Base-by-base conservation (phyloP, 1,140 invertebrate species). In the Rhynchophorus ferrugineus region DNA sequence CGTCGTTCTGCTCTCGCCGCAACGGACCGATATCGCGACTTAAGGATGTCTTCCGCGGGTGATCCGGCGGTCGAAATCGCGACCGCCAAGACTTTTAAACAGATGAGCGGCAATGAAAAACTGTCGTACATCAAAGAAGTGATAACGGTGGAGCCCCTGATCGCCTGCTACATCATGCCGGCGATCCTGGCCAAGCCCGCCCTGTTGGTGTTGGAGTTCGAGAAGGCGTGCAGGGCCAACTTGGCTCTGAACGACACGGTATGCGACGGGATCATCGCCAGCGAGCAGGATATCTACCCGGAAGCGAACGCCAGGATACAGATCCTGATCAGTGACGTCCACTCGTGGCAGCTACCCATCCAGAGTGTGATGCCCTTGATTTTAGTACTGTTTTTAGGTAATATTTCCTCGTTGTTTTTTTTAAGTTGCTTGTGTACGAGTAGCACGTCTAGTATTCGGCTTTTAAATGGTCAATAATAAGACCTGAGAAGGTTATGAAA, bases 331-430 rank as follows among this genome's bases (percentile, higher is more conserved):
- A 61, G 61, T 7, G 56, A 65, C 35, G 65, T 71, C 59, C 58
- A 65, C 16, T 64, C 63, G 1, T 71, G 69, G 70, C 64, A 68
- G 48, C 24, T 60, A 11, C 67, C 69, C 1, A 38, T 71, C 9
- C 61, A 63, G 37, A 70, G 58, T 36, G 50, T 69, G 7, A 58
- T 73, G 19, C 79, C 79, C 0, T 64, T 80, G 2, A 72, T 81
- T 20, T 70, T 82, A 52, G 71, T 80, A 8, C 63, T 82, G 36
- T 77, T 83, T 68, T 67, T 83, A 14, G 24, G 24, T 29, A 29
- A 29, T 6, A 29, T n/a, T n/a, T n/a, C n/a, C n/a, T n/a, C n/a
- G n/a, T n/a, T n/a, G n/a, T n/a, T n/a, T n/a, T n/a, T n/a, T n/a
- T n/a, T n/a, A n/a, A n/a, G n/a, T n/a, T n/a, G n/a, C n/a, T n/a